Base-by-base conservation (phyloP, 1,140 invertebrate species). In the Drosophila rhopaloa region DNA sequence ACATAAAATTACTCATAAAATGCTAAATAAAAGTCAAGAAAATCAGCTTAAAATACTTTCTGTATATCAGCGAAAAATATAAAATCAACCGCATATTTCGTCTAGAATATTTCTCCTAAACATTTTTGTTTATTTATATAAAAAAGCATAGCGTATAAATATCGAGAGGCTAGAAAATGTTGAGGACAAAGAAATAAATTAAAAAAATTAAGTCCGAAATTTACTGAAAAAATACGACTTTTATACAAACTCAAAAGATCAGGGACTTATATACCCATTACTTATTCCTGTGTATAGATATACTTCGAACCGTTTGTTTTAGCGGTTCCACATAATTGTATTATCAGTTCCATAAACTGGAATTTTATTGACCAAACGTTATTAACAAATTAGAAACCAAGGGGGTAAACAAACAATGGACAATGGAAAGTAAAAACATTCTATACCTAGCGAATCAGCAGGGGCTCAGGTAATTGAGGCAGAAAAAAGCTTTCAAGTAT, bases 111-210 rank as follows among this genome's bases (percentile, higher is more conserved):
- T 51, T 65, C 13, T 46, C 9, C 27, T 24, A 24, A 43, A 27
- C 14, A 59, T 50, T 43, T 40, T 55, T 76, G 53, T 50, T 51
- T 68, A 76, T 57, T 70, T 76, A 47, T 46, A 51, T 44, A 56
- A 54, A 77, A 53, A 32, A 58, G 27, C 6, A 5, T 13, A 41
- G 32, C 32, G 14, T 37, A 24, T 24, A 32, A 32, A 13, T 2
- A 38, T 55, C 10, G 11, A 62, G 44, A 71, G 50, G 47, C 35
- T 29, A 71, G 10, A 44, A 38, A 48, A 58, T 35, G 29, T 54
- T 74, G 55, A 85, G 76, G 77, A 83, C 72, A 85, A 70, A 70
- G 41, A 68, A 73, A 77, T 85, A 77, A 85, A 85, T 77, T 55
- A 13, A 50, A 51, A 51, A 53, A 44, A 68, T 50, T 56, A 16